Base-by-base conservation (phyloP, 2,113 vertebrate species). In the Tauraco erythrolophus region DNA sequence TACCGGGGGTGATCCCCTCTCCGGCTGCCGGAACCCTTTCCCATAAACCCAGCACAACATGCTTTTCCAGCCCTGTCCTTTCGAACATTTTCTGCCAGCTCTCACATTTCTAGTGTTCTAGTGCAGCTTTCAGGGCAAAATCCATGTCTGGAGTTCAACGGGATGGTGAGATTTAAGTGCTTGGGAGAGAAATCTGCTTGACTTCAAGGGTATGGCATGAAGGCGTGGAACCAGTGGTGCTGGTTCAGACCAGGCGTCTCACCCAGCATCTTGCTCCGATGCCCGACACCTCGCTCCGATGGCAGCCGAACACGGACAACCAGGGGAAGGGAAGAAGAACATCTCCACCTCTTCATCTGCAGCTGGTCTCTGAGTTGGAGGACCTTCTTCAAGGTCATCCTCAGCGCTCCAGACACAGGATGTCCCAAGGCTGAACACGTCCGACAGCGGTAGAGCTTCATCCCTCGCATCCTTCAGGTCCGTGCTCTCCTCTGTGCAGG, bases 401-500 rank as follows among this genome's bases (percentile, higher is more conserved):
- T 65, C 19, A 24, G 45, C 11, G 45, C 7, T 54, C 28, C 13
- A 37, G 30, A 30, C n/a, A 46, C 0, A 6, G 39, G 51, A 60
- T 1, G 1, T 11, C 37, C 25, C 53, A 43, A 17, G 53, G 75
- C 7, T 16, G 84, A 71, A 70, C 78, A 84, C 6, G 4, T 88
- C 92, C 28, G 50, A 57, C 6, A 50, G 85, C 92, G 94, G 94
- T 82, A 94, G 95, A 91, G 75, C 78, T 82, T 90, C 57, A 28
- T 95, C 96, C 92, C 92, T 98, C 84, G 58, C 87, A 86, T 69
- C 75, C 65, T 80, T 64, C 68, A 85, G 70, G 61, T 77, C 96
- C 95, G 58, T 58, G 64, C 89, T 97, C 94, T 97, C 90, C 89
- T 94, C 93, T 89, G 43, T 50, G 91, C 93, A 94, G 95, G 96